These are phyloP conservation scores for Argynnis bischoffii DNA, from an alignment of 2,888 invertebrate species.

Conservation along the genomic window DNA sequence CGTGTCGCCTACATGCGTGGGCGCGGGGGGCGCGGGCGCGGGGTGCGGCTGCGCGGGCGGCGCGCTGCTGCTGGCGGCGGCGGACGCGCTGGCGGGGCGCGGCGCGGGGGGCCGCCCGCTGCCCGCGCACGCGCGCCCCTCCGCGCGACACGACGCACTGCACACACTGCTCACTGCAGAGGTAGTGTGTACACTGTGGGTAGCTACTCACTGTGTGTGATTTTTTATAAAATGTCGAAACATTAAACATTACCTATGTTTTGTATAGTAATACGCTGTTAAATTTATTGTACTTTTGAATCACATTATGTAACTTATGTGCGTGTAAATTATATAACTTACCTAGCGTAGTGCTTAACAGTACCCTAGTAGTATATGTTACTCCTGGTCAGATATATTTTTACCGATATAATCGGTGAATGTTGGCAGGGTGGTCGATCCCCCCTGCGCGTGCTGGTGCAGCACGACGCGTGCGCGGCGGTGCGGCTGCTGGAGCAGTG, in stretches of 20 bases:
- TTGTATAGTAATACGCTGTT: no score
- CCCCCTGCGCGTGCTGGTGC: slow-evolving; percentile 65
- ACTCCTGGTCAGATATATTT: no score
- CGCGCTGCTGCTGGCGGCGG: slow-evolving; percentile 87
- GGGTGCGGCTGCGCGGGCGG: slow-evolving; percentile 82
- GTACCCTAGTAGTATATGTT: no score
- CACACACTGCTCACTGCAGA: slow-evolving; percentile 60
- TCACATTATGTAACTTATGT: no score
- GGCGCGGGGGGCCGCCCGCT: slow-evolving; percentile 86
- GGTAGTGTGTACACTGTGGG: slow-evolving; percentile 43
- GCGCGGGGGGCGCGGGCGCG: slow-evolving; percentile 39
- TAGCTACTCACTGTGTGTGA: neutral
- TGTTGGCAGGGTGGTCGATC: slow-evolving; percentile 39
- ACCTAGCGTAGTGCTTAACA: no score
- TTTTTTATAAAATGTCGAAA: no score
- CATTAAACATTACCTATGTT: no score
- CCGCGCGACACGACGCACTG: slow-evolving; percentile 84
- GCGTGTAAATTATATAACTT: no score
- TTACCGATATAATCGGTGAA: no score
- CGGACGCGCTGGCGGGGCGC: slow-evolving; percentile 88
- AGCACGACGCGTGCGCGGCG: slow-evolving; percentile 67
- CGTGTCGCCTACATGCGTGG: slow-evolving; percentile 54
- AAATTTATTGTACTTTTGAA: no score
- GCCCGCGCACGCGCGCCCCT: slow-evolving; percentile 77
- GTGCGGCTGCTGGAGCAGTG: slow-evolving; percentile 74